Evolutionary conservation across 2,888 invertebrate genomes (phyloP), one percentile per base, ranked within the genome.

Genomic region (Synergus itoensis): DNA sequence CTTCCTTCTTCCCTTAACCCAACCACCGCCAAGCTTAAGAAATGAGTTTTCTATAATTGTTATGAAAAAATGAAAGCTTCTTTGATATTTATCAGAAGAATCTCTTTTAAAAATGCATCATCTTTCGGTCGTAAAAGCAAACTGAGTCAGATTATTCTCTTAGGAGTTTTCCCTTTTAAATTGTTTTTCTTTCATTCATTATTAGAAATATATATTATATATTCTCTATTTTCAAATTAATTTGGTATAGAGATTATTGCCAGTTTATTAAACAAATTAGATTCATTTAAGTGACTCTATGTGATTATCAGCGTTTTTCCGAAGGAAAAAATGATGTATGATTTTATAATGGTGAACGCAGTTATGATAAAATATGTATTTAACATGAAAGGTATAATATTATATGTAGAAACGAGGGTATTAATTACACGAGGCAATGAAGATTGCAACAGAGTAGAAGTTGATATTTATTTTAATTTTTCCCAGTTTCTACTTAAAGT

Each of bases 31-130:
- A 69, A 73, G 11, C 36, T 53, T 48, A 36, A 53, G 48, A 73
- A 73, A 73, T 28, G 48, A 73, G 69, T 36, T 73, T 73, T 73
- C 69, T 48, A 73, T 73, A 73, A 73, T 48, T 48, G n/a, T 53
- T 73, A 48, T 53, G 69, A 48, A 73, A 73, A 73, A 73, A 73
- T 73, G 36, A 48, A 48, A 73, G 69, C 28, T 48, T 11, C 45
- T 73, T 73, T 73, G 48, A 73, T 73, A 28, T 73, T 73, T 21
- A 48, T 69, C 53, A n/a, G 9, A 36, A 73, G 48, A 48, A 73
- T 11, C 36, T 36, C 36, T 73, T 53, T 73, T 53, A 36, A 73
- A 73, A 73, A n/a, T 48, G 45, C 53, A 73, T 73, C 48, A 36
- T 36, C 28, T 48, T 48, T n/a, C 16, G 9, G 8, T 43, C 21